Evolutionary conservation across 1,140 invertebrate genomes (phyloP), one percentile per base, ranked within the genome.

Genomic region (Caerostris darwini): DNA sequence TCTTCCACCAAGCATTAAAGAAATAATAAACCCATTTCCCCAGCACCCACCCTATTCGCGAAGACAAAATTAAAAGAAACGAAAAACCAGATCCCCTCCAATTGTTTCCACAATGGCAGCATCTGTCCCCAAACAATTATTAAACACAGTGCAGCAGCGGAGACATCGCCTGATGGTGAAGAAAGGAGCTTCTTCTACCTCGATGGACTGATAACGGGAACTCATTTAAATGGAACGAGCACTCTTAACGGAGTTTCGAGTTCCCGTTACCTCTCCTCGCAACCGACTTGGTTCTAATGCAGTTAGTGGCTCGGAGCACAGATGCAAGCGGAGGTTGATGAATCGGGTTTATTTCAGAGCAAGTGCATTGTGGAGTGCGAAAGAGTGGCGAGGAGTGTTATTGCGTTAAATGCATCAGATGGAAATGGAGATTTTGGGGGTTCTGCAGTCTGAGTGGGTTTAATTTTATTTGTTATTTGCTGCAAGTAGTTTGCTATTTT

Each of bases 41-140:
- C n/a, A n/a, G n/a, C n/a, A n/a, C n/a, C n/a, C n/a, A n/a, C n/a
- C n/a, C n/a, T n/a, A n/a, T n/a, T n/a, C n/a, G n/a, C n/a, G n/a
- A n/a, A n/a, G n/a, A n/a, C n/a, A n/a, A n/a, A n/a, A n/a, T n/a
- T n/a, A n/a, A n/a, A n/a, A n/a, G n/a, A n/a, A n/a, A n/a, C n/a
- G n/a, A n/a, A n/a, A n/a, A n/a, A n/a, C n/a, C n/a, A n/a, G n/a
- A n/a, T n/a, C n/a, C n/a, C n/a, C n/a, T n/a, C n/a, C n/a, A n/a
- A n/a, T n/a, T n/a, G n/a, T n/a, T n/a, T n/a, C n/a, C n/a, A n/a
- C n/a, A n/a, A n/a, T n/a, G n/a, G 82, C 82, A 85, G 82, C 82
- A 85, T 85, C 82, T 85, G 82, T 85, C 81, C 19, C 57, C n/a
- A 85, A 85, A 54, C 57, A 85, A 85, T 85, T 85, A 85, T 85